Evolutionary conservation across 2,797 vertebrate genomes (phyloP).

Genomic region (Megaceryle alcyon): DNA sequence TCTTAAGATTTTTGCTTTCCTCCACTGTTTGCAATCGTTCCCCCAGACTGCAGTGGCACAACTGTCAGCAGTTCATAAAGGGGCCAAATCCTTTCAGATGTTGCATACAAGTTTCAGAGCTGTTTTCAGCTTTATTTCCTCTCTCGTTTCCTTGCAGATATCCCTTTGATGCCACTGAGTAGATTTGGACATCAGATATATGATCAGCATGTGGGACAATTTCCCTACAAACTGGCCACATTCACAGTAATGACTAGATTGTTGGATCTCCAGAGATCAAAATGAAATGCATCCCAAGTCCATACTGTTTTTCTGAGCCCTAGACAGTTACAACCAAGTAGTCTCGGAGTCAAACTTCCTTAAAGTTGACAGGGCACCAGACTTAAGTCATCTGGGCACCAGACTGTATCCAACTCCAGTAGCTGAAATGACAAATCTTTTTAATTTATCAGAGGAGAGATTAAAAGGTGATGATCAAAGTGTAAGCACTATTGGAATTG

Average conservation of each 20-base stretch:
- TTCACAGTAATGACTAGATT: constrained; percentile 30
- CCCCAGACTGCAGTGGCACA: constrained; percentile 60
- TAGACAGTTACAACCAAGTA: constrained; percentile 1
- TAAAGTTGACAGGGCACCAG: constrained; percentile 30
- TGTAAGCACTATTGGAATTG: not conserved
- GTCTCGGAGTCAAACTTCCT: constrained; percentile 52
- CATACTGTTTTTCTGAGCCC: not conserved
- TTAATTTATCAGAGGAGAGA: constrained; percentile 8
- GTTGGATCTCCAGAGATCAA: constrained; percentile 54
- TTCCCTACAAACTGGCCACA: constrained; percentile 45
- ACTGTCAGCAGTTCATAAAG: constrained; percentile 70
- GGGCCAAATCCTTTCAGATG: constrained; percentile 71
- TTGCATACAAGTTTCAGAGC: constrained; percentile 63
- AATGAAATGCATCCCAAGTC: constrained; percentile 22
- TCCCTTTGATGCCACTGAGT: constrained; percentile 67
- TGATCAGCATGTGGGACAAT: constrained; percentile 35
- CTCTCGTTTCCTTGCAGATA: constrained; percentile 72
- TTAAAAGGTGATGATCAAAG: constrained; percentile 52
- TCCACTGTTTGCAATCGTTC: constrained; percentile 30
- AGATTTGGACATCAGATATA: constrained; percentile 38
- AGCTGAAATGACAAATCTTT: constrained; percentile 15
- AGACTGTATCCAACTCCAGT: constrained; percentile 40
- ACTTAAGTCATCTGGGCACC: constrained; percentile 61
- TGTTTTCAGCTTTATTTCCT: constrained; percentile 77
- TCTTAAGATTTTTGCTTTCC: constrained; percentile 25